These are phyloP conservation scores for Cydia fagiglandana DNA, from an alignment of 1,140 invertebrate genomes.

Conservation along the genomic window DNA sequence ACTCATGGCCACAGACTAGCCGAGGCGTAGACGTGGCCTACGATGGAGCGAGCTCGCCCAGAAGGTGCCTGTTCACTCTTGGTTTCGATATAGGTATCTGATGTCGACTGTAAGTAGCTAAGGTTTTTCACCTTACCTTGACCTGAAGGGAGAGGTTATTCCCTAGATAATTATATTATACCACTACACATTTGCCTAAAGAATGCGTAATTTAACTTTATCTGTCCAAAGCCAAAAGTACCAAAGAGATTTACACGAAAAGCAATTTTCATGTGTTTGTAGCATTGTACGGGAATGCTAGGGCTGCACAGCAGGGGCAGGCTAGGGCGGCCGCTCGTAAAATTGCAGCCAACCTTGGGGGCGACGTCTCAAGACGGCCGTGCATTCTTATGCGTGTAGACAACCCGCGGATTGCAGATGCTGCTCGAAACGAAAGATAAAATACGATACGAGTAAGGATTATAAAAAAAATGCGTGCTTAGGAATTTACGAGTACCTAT, in stretches of 20 bases:
- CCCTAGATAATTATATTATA: too few relatives aligned
- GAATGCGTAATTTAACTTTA: too few relatives aligned
- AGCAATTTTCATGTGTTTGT: constrained; percentile 31
- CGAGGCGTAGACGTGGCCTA: too few relatives aligned
- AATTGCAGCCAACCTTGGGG: constrained; percentile 69
- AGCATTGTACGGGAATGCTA: constrained; percentile 49
- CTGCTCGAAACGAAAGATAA: constrained; percentile 17
- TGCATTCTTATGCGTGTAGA: constrained; percentile 69
- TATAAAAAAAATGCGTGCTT: not conserved
- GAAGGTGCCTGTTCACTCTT: too few relatives aligned
- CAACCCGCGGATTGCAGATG: constrained; percentile 41
- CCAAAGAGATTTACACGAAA: not conserved
- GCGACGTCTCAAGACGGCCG: constrained; percentile 73
- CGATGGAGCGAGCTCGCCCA: too few relatives aligned
- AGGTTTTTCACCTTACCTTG: too few relatives aligned
- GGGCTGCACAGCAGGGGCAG: constrained; percentile 45
- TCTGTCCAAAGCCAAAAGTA: not conserved
- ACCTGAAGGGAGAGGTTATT: too few relatives aligned
- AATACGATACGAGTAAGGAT: not conserved
- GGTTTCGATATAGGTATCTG: too few relatives aligned
- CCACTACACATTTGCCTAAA: too few relatives aligned
- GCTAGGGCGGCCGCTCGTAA: constrained; percentile 67
- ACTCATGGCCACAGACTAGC: too few relatives aligned
- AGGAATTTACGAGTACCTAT: too few relatives aligned
- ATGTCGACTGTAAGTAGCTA: too few relatives aligned